A percentile compares a stretch with the other conserved stretches of the same genome.
Evolutionary conservation across 2,113 vertebrate species (phyloP).

Genomic region (Hylia prasina): DNA sequence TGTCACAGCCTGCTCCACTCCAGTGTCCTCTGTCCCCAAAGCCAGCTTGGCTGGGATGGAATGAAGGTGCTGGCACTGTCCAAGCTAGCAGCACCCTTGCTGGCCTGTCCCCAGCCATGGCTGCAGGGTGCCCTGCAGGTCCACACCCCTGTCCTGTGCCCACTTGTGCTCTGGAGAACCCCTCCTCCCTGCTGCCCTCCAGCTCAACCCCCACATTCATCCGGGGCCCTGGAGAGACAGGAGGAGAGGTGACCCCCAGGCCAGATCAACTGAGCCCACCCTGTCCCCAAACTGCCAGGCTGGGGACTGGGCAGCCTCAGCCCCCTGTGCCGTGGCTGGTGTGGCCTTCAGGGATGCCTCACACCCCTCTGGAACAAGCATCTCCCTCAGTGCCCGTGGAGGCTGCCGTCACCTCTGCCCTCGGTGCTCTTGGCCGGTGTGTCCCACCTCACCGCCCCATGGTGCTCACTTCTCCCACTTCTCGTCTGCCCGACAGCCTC

Average conservation of each 20-base stretch:
- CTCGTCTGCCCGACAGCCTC: not conserved
- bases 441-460: not conserved
- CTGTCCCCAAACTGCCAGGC: not conserved
- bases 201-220: not conserved
- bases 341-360: not conserved
- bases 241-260: not conserved
- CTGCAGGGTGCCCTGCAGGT: not conserved
- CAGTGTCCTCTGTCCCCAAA: not conserved
- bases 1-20: not conserved
- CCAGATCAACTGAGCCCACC: not conserved
- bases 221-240: not conserved
- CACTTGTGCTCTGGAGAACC: too few relatives aligned
- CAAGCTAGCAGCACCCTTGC: not conserved
- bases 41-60: not conserved
- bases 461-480: conserved; percentile 56
- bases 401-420: not conserved
- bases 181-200: not conserved
- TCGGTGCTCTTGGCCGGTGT: not conserved
- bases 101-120: not conserved
- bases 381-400: not conserved
- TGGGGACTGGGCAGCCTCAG: not conserved
- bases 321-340: accelerated
- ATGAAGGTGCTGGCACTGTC: not conserved
- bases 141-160: not conserved
- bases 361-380: not conserved